A percentile compares a stretch with the other conserved stretches of the same genome.
phyloP scores from a whole-genome alignment of 2,113 vertebrate species.

The Oncorhynchus tshawytscha region DNA sequence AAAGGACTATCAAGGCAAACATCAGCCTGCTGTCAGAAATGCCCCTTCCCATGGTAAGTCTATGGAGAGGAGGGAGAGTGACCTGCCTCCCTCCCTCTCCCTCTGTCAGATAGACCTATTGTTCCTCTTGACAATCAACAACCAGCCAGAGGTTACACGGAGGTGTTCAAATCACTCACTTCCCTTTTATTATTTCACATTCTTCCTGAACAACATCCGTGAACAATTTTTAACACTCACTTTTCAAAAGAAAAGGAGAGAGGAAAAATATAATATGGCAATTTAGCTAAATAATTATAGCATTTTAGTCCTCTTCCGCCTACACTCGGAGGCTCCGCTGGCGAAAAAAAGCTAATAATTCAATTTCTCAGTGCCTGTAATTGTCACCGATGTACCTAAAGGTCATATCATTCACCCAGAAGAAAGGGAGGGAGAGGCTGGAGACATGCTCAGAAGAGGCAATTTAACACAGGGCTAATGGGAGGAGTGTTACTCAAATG shows the following conservation, averaged over 20 bases:
- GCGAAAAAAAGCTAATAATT: slow-evolving; percentile 77
- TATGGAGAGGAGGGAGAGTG: neutral
- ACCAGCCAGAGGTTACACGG: slow-evolving; percentile 45
- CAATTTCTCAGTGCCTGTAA: slow-evolving; percentile 80
- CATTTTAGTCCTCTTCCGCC: slow-evolving; percentile 75
- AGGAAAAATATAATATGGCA: slow-evolving; percentile 77
- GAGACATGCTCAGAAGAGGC: slow-evolving; percentile 69
- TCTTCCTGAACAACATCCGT: slow-evolving; percentile 55
- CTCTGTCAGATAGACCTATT: slow-evolving; percentile 51
- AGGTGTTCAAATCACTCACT: slow-evolving; percentile 51
- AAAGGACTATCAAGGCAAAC: neutral
- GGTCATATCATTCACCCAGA: slow-evolving; percentile 77
- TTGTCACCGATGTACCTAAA: slow-evolving; percentile 80
- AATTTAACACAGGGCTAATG: slow-evolving; percentile 74
- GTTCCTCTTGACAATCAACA: slow-evolving; percentile 70
- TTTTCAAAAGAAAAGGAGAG: slow-evolving; percentile 42
- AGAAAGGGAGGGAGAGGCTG: slow-evolving; percentile 63
- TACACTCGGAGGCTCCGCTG: slow-evolving; percentile 61
- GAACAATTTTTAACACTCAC: slow-evolving; percentile 10
- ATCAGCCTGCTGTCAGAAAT: neutral
- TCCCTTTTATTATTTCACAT: slow-evolving; percentile 31
- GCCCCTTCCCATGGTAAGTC: neutral
- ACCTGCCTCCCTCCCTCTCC: neutral
- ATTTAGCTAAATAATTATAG: slow-evolving; percentile 82
- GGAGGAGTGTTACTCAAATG: slow-evolving; percentile 62